These are phyloP conservation scores for Heterotis niloticus DNA, from an alignment of 2,113 vertebrate species.

Conservation along the genomic window DNA sequence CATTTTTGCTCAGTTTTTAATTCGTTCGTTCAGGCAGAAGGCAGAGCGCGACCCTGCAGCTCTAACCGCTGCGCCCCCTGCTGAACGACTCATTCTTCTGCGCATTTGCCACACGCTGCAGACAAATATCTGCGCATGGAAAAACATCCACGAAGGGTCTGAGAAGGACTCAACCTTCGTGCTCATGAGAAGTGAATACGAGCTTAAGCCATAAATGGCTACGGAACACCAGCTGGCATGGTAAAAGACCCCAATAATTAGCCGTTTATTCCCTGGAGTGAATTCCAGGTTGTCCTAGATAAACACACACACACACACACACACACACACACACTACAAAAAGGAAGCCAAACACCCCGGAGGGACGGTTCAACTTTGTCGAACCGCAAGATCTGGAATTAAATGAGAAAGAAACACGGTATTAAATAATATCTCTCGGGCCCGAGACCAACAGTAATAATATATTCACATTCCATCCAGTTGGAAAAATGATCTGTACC, in stretches of 20 bases:
- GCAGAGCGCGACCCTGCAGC: no score
- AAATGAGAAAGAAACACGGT: background rate
- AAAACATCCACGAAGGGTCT: background rate
- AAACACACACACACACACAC: background rate
- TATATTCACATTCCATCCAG: no score
- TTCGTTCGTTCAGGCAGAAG: no score
- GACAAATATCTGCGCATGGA: no score
- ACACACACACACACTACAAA: background rate
- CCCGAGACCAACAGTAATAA: background rate
- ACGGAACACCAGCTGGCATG: slow-evolving; percentile 7
- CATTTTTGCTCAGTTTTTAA: no score
- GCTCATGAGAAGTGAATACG: background rate
- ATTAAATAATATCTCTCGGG: background rate
- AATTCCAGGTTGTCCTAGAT: background rate
- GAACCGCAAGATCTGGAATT: background rate
- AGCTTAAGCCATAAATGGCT: background rate
- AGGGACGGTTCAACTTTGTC: background rate
- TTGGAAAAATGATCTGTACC: background rate
- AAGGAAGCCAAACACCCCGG: slow-evolving; percentile 1
- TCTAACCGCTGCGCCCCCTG: no score
- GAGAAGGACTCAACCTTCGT: background rate
- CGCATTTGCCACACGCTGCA: no score
- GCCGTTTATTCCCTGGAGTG: background rate
- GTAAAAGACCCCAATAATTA: slow-evolving; percentile 22
- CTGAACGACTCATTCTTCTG: no score